Evolutionary conservation across 1,140 invertebrate genomes (phyloP).

Genomic region (Scaptomyza montana): DNA sequence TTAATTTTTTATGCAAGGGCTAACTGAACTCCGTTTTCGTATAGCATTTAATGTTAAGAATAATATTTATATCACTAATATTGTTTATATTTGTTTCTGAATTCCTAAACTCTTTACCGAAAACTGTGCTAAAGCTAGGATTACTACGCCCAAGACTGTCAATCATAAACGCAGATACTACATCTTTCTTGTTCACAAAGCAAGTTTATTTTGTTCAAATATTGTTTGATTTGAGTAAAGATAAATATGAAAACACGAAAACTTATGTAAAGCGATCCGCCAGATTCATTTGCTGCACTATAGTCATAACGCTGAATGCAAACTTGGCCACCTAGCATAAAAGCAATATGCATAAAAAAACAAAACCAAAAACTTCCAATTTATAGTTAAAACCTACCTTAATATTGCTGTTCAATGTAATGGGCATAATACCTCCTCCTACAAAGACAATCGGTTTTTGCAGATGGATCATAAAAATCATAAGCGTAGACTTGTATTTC

Average conservation of each 20-base stretch:
- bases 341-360: background rate
- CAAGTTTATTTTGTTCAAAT: too few relatives aligned
- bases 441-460: slow-evolving; percentile 22
- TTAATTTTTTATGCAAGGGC: too few relatives aligned
- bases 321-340: slow-evolving; percentile 25
- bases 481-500: slow-evolving; percentile 17
- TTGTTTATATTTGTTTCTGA: too few relatives aligned
- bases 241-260: too few relatives aligned
- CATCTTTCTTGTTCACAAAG: too few relatives aligned
- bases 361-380: background rate
- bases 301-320: slow-evolving; percentile 23
- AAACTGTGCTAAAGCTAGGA: too few relatives aligned
- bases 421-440: background rate
- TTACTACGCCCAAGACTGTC: background rate
- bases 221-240: too few relatives aligned
- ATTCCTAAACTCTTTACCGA: too few relatives aligned
- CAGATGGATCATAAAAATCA: slow-evolving; percentile 22
- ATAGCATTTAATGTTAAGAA: too few relatives aligned
- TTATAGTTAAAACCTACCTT: background rate
- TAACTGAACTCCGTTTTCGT: too few relatives aligned
- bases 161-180: too few relatives aligned
- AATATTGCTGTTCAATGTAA: slow-evolving; percentile 28
- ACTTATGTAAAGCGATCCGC: slow-evolving; percentile 12
- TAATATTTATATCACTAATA: too few relatives aligned
- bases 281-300: slow-evolving; percentile 13